Percentiles rank a stretch among this genome's conserved stretches.
Evolutionary conservation across 2,797 vertebrate genomes (phyloP).

Genomic region (Hylomyscus alleni): DNA sequence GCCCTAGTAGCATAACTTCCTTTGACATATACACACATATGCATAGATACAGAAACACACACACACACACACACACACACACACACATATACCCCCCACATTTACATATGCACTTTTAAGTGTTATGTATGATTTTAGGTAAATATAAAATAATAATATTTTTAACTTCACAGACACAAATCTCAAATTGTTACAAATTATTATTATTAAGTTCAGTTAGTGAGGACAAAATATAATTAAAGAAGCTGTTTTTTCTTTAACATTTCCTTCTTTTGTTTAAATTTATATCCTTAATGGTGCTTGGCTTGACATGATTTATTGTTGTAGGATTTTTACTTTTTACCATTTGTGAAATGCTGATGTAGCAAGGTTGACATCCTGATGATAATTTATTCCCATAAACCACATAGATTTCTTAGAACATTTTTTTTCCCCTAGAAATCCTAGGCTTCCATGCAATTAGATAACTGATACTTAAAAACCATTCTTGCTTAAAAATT

Average conservation of each 20-base stretch:
- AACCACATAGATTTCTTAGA: constrained; percentile 28
- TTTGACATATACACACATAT: background rate
- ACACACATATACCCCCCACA: too few species aligned
- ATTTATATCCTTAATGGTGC: constrained; percentile 2
- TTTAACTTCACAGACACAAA: background rate
- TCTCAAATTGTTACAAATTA: constrained; percentile 26
- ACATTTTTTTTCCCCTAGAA: background rate
- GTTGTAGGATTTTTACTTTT: background rate
- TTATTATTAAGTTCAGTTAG: background rate
- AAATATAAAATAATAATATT: constrained; percentile 22
- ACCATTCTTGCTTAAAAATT: background rate
- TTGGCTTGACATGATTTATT: constrained; percentile 21
- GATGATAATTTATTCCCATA: constrained; percentile 48
- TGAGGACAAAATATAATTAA: constrained; percentile 31
- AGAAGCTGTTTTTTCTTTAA: constrained; percentile 39
- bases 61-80: background rate
- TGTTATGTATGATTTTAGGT: background rate
- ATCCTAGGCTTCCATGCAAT: background rate
- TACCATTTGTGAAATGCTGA: constrained; percentile 13
- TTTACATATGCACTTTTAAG: background rate
- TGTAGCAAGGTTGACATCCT: constrained; percentile 31
- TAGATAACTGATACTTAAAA: constrained; percentile 1
- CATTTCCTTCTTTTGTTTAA: background rate
- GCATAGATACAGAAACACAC: background rate
- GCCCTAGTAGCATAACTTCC: background rate